Conservation (phyloP, 2,888 invertebrate species). For the Iselma pallidipennis region DNA sequence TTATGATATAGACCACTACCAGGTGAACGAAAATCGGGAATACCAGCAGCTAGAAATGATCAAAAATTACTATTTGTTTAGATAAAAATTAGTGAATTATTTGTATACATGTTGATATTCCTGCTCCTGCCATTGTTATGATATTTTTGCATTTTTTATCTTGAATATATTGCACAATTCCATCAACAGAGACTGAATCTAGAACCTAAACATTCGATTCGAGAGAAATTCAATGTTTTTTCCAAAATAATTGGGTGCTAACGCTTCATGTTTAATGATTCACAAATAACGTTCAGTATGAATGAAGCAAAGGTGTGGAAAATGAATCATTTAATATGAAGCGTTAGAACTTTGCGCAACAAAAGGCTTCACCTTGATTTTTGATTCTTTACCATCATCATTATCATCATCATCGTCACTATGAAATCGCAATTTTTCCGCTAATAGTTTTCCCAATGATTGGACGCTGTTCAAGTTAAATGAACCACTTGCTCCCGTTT, state of each 20-base stretch:
- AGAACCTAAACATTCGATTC: conserved; percentile 60
- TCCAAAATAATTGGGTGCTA: no score
- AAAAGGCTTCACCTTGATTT: conserved; percentile 37
- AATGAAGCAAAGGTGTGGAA: no score
- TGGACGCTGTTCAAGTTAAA: conserved; percentile 60
- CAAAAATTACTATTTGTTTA: not conserved
- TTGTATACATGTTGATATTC: conserved; percentile 90
- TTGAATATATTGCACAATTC: conserved; percentile 78
- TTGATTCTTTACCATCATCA: conserved; percentile 44
- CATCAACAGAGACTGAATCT: conserved; percentile 73
- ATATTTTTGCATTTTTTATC: conserved; percentile 79
- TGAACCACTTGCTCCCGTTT: not conserved
- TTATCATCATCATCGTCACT: conserved; percentile 52
- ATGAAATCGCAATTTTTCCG: conserved; percentile 66
- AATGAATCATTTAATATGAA: no score
- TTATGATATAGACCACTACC: conserved; percentile 91
- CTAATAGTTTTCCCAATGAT: conserved; percentile 66
- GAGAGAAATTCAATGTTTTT: conserved; percentile 9
- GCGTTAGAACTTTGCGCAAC: no score
- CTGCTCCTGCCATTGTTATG: conserved; percentile 94
- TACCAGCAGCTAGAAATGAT: conserved; percentile 79
- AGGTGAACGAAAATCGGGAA: conserved; percentile 95
- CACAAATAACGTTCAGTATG: no score
- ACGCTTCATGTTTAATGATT: no score
- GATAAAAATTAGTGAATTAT: not conserved